These are phyloP conservation scores for Rhabdophis nuchalis DNA, from an alignment of 2,797 vertebrate species.

Conservation along the genomic window DNA sequence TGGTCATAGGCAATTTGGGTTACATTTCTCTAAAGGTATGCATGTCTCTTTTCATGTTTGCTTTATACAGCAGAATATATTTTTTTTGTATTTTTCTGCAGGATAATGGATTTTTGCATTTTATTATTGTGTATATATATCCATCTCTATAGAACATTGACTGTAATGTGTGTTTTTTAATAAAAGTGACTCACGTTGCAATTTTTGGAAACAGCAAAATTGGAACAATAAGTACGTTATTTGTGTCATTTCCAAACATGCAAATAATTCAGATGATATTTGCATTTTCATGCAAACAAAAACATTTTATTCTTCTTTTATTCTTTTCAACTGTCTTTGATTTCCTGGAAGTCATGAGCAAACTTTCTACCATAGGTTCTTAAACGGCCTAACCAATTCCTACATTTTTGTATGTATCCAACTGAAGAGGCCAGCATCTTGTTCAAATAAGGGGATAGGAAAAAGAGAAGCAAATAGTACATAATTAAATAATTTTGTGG, in stretches of 20 bases:
- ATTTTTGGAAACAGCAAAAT: neutral
- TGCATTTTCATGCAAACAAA: neutral
- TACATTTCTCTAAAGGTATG: neutral
- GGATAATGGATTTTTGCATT: neutral
- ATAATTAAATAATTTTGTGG: neutral
- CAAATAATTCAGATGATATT: neutral
- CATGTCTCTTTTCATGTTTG: neutral
- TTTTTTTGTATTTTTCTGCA: neutral
- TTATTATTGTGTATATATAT: neutral
- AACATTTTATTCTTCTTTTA: neutral
- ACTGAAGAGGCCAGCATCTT: neutral
- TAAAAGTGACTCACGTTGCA: neutral
- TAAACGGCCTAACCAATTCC: neutral
- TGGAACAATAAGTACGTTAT: neutral
- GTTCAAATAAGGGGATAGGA: neutral
- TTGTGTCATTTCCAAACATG: neutral
- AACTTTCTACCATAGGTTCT: neutral
- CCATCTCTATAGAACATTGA: neutral
- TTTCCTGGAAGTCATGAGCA: neutral
- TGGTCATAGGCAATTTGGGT: neutral
- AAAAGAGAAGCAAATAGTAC: neutral
- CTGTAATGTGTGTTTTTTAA: neutral
- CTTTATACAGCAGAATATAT: neutral
- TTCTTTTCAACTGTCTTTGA: neutral
- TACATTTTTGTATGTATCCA: neutral